Conservation (phyloP, 2,113 vertebrate genomes). For the Lathamus discolor region DNA sequence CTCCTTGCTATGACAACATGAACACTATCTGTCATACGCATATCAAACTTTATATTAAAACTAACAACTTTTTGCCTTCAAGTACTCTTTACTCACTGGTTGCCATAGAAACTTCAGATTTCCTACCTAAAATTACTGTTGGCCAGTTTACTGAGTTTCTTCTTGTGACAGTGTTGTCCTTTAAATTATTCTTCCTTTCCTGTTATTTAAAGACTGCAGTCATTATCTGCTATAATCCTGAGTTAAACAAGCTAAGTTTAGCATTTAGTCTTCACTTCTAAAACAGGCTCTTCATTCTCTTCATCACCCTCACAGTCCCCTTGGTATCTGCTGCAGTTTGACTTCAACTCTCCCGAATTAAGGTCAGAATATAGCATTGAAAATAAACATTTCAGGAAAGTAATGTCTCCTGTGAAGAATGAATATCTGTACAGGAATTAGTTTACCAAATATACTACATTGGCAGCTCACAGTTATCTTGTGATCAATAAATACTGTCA, state of each 20-base stretch:
- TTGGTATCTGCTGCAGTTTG: background rate
- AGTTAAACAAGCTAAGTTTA: background rate
- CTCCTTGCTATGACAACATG: conserved; percentile 32
- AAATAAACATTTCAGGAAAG: background rate
- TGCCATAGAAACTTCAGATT: conserved; percentile 25
- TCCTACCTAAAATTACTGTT: conserved; percentile 33
- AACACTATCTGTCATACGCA: background rate
- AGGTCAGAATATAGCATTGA: background rate
- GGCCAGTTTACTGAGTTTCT: background rate
- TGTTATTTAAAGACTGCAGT: background rate
- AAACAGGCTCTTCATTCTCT: background rate
- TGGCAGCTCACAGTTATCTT: background rate
- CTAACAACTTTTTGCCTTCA: conserved; percentile 1
- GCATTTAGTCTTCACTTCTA: background rate
- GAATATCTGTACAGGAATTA: background rate
- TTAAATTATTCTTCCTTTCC: background rate
- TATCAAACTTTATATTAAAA: conserved; percentile 25
- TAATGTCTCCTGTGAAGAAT: background rate
- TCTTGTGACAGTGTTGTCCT: background rate
- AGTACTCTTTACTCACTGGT: conserved; percentile 27
- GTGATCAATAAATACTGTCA: background rate
- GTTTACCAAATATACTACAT: background rate
- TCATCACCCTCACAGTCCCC: background rate
- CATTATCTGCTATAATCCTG: background rate
- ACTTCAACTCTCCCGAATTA: background rate